Percentiles rank a stretch among this genome's conserved stretches.
phyloP scores from a whole-genome alignment of 2,888 invertebrate species.

The Tetrapedia diversipes region DNA sequence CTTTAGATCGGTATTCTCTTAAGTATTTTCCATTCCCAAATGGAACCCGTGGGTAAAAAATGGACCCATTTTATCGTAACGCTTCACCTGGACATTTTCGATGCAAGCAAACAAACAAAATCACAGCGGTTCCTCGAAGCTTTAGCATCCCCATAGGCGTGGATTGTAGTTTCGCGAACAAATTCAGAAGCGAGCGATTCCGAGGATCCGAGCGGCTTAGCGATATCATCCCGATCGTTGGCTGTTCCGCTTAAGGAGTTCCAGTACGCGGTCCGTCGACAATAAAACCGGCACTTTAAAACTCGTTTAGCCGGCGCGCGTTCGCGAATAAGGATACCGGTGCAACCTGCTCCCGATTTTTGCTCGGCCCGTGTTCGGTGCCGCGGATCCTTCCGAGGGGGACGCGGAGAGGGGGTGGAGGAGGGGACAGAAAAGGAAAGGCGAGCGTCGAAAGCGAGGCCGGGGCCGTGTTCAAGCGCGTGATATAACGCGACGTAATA shows the following conservation, averaged over 20 bases:
- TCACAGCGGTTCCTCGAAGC: too few species aligned
- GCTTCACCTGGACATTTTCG: too few species aligned
- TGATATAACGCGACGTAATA: constrained; percentile 59
- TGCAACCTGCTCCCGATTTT: constrained; percentile 66
- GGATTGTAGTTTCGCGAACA: too few species aligned
- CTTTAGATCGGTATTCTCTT: too few species aligned
- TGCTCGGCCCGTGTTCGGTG: constrained; percentile 28
- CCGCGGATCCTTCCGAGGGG: constrained; percentile 44
- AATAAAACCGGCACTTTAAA: constrained; percentile 67
- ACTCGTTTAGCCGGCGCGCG: constrained; percentile 51
- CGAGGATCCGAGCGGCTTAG: background rate
- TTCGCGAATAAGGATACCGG: constrained; percentile 54
- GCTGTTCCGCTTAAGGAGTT: constrained; percentile 42
- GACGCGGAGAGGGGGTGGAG: too few species aligned
- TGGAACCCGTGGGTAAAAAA: too few species aligned
- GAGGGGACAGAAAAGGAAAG: constrained; percentile 27
- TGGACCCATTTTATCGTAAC: too few species aligned
- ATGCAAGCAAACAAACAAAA: too few species aligned
- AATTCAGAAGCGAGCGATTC: background rate
- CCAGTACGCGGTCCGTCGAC: constrained; percentile 42
- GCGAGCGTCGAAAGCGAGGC: constrained; percentile 48
- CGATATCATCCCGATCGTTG: constrained; percentile 14
- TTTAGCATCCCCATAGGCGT: too few species aligned
- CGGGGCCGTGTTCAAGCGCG: constrained; percentile 24
- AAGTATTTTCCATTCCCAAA: too few species aligned